Percentiles rank a stretch among this genome's conserved stretches.
Evolutionary conservation across 1,140 invertebrate species (phyloP).

Genomic region (Mya arenaria): DNA sequence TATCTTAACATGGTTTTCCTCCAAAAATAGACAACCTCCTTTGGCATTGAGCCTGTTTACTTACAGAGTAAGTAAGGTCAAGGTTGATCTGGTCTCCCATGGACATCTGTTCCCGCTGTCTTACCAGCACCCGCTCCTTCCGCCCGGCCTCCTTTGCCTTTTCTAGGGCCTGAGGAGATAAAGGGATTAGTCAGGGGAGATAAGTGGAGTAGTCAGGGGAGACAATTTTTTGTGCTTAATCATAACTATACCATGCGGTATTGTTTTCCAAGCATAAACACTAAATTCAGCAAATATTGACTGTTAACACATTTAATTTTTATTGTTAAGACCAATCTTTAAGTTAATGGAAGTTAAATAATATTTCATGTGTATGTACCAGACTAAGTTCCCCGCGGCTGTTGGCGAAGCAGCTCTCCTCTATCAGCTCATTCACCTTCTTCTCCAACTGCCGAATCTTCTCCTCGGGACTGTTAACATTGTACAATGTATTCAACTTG

Average conservation of each 20-base stretch:
- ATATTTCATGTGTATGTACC: constrained; percentile 70
- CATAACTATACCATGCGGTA: too few species aligned
- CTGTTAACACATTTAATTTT: too few species aligned
- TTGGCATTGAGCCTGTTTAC: too few species aligned
- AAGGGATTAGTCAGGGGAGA: background rate
- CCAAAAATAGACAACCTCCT: too few species aligned
- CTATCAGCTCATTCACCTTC: constrained; percentile 92
- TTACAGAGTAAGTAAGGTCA: constrained; percentile 96
- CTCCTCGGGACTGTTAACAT: constrained; percentile 91
- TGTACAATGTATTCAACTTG: too few species aligned
- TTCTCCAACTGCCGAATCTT: constrained; percentile 91
- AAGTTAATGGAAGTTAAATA: background rate
- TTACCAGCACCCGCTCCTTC: constrained; percentile 92
- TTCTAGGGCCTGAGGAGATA: constrained; percentile 86
- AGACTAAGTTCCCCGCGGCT: constrained; percentile 85
- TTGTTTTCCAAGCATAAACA: too few species aligned
- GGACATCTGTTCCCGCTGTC: constrained; percentile 94
- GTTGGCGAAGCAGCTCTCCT: constrained; percentile 89
- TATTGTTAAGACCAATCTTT: background rate
- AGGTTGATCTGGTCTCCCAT: constrained; percentile 94
- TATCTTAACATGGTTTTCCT: too few species aligned
- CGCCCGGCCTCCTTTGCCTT: constrained; percentile 98
- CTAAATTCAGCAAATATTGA: too few species aligned
- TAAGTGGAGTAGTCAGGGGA: background rate
- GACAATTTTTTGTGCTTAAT: too few species aligned